A percentile compares a stretch with the other conserved stretches of the same genome.
Conservation (phyloP, 2,797 vertebrate species). For the Sebastes kiyomatsui region DNA sequence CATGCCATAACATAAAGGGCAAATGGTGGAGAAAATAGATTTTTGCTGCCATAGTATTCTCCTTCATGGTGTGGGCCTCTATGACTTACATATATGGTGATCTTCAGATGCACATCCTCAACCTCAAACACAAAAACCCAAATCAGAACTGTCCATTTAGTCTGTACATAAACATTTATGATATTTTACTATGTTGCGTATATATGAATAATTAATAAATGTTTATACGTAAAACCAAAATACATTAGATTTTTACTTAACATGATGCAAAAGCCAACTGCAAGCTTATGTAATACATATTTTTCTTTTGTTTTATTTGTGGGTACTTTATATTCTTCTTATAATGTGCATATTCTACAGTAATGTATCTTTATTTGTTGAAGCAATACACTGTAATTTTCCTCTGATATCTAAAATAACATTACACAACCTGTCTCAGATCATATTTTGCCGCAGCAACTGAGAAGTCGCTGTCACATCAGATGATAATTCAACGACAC, state of each 20-base stretch:
- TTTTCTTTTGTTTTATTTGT: not conserved
- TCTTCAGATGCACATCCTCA: not conserved
- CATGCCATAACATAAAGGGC: not conserved
- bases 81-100: not conserved
- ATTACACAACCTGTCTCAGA: not conserved
- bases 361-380: not conserved
- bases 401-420: not conserved
- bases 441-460: not conserved
- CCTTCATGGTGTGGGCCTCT: not conserved
- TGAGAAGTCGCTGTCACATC: not conserved
- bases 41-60: not conserved
- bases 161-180: not conserved
- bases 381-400: not conserved
- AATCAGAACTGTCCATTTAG: not conserved
- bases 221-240: not conserved
- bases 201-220: not conserved
- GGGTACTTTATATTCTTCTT: not conserved
- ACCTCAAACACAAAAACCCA: not conserved
- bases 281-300: not conserved
- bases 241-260: not conserved
- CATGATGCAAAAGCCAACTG: not conserved
- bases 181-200: not conserved
- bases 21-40: not conserved
- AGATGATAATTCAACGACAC: not conserved
- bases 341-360: not conserved